Percentiles rank a stretch among this genome's conserved stretches.
Conservation (phyloP, 2,797 vertebrate species). For the Pogonophryne albipinna region DNA sequence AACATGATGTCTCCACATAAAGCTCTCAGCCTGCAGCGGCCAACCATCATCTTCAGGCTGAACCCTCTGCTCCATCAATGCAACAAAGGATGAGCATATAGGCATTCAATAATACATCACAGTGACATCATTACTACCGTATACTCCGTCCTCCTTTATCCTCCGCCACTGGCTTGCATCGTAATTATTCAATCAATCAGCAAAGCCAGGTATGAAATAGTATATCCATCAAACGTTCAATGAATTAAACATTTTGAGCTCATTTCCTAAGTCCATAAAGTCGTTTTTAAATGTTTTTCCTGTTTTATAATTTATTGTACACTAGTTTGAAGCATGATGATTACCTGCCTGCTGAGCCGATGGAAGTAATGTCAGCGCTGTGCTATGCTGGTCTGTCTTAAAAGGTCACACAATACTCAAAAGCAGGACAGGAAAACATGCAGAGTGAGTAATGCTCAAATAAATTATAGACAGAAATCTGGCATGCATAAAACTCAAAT, state of each 20-base stretch:
- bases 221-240: background rate
- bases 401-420: slow-evolving; percentile 35
- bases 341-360: background rate
- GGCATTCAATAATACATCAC: slow-evolving; percentile 45
- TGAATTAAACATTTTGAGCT: background rate
- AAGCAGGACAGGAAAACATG: slow-evolving; percentile 37
- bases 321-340: slow-evolving; percentile 9
- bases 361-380: slow-evolving; percentile 14
- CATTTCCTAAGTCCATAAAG: background rate
- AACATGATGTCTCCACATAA: slow-evolving; percentile 19
- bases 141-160: slow-evolving; percentile 21
- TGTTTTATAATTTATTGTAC: background rate
- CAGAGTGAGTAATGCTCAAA: slow-evolving; percentile 30
- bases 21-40: slow-evolving; percentile 43
- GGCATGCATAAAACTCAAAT: slow-evolving; percentile 26
- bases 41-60: slow-evolving; percentile 15
- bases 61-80: slow-evolving; percentile 9
- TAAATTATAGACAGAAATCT: slow-evolving; percentile 33
- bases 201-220: background rate
- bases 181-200: slow-evolving; percentile 17
- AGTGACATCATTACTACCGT: slow-evolving; percentile 25
- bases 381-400: slow-evolving; percentile 27
- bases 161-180: slow-evolving; percentile 19
- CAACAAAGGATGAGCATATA: slow-evolving; percentile 38
- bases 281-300: background rate